Evolutionary conservation across 2,888 invertebrate species (phyloP).

Genomic region (Drosophila setosimentum): DNA sequence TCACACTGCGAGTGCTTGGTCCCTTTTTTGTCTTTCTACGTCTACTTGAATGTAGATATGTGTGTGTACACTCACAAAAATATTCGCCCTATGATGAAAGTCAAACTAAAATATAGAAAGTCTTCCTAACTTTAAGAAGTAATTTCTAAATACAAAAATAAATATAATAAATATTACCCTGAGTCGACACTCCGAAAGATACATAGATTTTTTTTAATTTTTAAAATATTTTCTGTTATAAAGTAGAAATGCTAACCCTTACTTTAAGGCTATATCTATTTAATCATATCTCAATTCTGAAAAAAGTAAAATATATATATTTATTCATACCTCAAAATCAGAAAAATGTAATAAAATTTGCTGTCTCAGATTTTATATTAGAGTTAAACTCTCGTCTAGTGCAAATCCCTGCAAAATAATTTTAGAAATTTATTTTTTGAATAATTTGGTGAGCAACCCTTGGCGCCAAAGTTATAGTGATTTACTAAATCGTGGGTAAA

Average conservation of each 20-base stretch:
- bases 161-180: neutral
- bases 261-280: no score
- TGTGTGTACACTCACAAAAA: constrained; percentile 14
- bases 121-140: neutral
- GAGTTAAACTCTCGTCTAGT: no score
- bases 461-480: neutral
- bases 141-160: neutral
- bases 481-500: neutral
- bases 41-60: constrained; percentile 8
- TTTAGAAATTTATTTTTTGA: no score
- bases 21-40: constrained; percentile 44
- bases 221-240: neutral
- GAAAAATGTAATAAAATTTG: no score
- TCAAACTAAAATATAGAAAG: neutral
- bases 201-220: neutral
- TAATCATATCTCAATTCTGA: no score
- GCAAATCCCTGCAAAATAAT: no score
- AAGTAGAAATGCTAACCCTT: neutral
- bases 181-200: neutral
- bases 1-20: constrained; percentile 60
- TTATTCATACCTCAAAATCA: no score
- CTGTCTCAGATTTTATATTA: no score
- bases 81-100: neutral
- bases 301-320: no score
- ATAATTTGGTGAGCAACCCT: neutral